These are phyloP conservation scores for Himalopsyche anomala DNA, from an alignment of 2,888 invertebrate genomes.

Conservation along the genomic window DNA sequence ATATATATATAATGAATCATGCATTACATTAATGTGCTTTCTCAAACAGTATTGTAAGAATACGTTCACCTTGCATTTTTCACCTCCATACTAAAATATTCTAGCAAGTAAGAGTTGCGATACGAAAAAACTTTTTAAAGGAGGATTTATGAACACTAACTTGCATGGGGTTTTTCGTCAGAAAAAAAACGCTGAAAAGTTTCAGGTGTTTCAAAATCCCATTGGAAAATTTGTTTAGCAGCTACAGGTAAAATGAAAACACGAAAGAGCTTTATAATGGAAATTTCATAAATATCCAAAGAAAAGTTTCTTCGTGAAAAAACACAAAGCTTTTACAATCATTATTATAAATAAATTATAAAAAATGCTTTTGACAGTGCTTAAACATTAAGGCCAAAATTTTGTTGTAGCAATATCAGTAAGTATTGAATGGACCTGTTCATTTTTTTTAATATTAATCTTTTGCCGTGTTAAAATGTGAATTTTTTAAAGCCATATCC, in stretches of 20 bases:
- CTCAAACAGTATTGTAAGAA: not conserved
- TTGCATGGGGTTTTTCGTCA: conserved; percentile 2
- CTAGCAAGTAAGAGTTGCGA: not conserved
- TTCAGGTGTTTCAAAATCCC: conserved; percentile 38
- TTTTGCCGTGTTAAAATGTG: too few relatives aligned
- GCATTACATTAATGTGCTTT: not conserved
- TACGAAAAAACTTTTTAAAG: conserved; percentile 18
- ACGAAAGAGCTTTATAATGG: conserved; percentile 17
- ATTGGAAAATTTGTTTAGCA: conserved; percentile 35
- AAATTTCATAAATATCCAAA: not conserved
- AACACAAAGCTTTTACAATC: not conserved
- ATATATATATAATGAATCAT: not conserved
- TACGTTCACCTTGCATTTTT: not conserved
- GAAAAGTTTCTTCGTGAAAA: conserved; percentile 14
- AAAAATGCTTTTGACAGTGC: too few relatives aligned
- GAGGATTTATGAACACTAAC: conserved; percentile 31
- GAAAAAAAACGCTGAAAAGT: not conserved
- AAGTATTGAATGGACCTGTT: too few relatives aligned
- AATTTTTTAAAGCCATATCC: too few relatives aligned
- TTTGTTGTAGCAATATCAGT: too few relatives aligned
- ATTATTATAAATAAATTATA: too few relatives aligned
- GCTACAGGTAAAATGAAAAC: conserved; percentile 1
- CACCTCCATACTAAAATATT: not conserved
- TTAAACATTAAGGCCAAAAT: too few relatives aligned
- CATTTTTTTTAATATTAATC: too few relatives aligned